Evolutionary conservation across 2,113 vertebrate species (phyloP).

Genomic region (Psophia crepitans): DNA sequence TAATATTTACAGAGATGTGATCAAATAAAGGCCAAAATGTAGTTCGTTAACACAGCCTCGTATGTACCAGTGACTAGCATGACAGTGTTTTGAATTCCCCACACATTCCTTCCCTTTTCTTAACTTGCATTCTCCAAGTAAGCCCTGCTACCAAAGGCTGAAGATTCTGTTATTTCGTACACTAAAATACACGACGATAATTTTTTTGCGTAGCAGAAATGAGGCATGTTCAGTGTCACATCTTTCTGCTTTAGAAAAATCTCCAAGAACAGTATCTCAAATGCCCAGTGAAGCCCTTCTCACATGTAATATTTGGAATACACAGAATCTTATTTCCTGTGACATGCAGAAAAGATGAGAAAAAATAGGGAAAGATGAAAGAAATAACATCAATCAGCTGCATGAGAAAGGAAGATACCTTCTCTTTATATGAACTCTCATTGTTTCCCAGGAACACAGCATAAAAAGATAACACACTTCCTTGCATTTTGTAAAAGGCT

Average conservation of each 20-base stretch:
- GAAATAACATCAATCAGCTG: slow-evolving; percentile 59
- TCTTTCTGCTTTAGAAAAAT: slow-evolving; percentile 45
- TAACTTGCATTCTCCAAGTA: slow-evolving; percentile 42
- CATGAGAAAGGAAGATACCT: slow-evolving; percentile 66
- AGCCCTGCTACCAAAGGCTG: background rate
- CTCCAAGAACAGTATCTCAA: slow-evolving; percentile 50
- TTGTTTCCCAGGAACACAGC: slow-evolving; percentile 72
- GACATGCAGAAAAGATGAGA: slow-evolving; percentile 53
- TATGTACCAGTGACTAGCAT: background rate
- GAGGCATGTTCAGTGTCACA: slow-evolving; percentile 30
- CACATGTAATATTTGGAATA: slow-evolving; percentile 36
- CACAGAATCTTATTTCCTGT: slow-evolving; percentile 54
- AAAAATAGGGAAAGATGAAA: slow-evolving; percentile 64
- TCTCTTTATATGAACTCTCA: slow-evolving; percentile 69
- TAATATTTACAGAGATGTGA: slow-evolving; percentile 24
- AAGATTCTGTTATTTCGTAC: slow-evolving; percentile 2
- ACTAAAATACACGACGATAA: background rate
- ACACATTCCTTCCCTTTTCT: slow-evolving; percentile 13
- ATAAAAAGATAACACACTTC: slow-evolving; percentile 72
- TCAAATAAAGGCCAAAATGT: slow-evolving; percentile 30
- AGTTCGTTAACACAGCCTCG: background rate
- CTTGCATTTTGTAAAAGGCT: slow-evolving; percentile 70
- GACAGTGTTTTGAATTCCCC: background rate
- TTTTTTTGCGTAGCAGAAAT: slow-evolving; percentile 8
- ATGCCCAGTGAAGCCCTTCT: slow-evolving; percentile 62